Percentiles rank a stretch among this genome's conserved stretches.
These are phyloP conservation scores for Cryptus viduatorius DNA, from an alignment of 2,888 invertebrate species.

Conservation along the genomic window DNA sequence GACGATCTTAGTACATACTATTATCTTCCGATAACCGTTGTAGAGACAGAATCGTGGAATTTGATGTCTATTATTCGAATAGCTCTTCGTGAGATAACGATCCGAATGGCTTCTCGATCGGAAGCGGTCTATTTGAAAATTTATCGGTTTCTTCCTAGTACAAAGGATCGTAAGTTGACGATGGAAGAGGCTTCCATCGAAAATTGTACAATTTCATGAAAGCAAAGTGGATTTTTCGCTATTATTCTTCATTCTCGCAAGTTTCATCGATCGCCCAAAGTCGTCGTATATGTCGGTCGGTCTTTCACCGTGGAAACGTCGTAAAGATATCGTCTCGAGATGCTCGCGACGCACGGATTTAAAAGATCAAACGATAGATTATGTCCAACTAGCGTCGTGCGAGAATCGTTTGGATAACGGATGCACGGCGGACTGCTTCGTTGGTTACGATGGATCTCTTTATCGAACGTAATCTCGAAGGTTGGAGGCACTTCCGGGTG, in stretches of 20 bases:
- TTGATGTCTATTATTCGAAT: slow-evolving; percentile 14
- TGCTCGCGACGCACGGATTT: background rate
- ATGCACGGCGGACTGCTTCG: slow-evolving; percentile 19
- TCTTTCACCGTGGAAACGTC: background rate
- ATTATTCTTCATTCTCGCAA: background rate
- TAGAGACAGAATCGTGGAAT: background rate
- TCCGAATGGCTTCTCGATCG: slow-evolving; percentile 3
- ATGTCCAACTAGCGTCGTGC: slow-evolving; percentile 39
- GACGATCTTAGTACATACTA: background rate
- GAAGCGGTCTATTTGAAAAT: background rate
- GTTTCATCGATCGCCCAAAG: slow-evolving; percentile 4
- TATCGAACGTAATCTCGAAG: slow-evolving; percentile 6
- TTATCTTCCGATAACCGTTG: slow-evolving; percentile 12
- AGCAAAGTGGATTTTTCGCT: background rate
- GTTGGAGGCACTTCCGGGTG: slow-evolving; percentile 19
- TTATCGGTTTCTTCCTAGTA: background rate
- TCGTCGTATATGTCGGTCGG: slow-evolving; percentile 3
- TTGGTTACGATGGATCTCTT: slow-evolving; percentile 7
- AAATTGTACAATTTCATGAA: background rate
- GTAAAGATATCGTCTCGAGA: slow-evolving; percentile 34
- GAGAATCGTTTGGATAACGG: slow-evolving; percentile 6
- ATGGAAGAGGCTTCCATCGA: background rate
- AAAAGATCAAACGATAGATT: slow-evolving; percentile 13
- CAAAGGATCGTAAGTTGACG: background rate
- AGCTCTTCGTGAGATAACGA: slow-evolving; percentile 9